Base-by-base conservation (phyloP, 2,797 vertebrate genomes). In the Anas bahamensis region DNA sequence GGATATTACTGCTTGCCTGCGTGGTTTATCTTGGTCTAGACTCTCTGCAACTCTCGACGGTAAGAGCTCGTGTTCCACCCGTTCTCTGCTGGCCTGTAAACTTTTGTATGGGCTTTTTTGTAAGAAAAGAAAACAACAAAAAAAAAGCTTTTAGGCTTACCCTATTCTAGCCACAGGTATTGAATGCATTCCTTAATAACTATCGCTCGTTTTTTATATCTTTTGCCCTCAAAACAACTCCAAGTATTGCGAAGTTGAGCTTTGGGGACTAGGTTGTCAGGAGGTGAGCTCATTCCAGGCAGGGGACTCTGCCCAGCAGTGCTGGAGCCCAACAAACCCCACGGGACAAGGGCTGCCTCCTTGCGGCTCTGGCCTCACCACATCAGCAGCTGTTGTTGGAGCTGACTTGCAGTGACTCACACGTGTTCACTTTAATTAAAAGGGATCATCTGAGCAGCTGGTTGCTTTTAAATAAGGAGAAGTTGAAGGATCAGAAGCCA, bases 1-100 rank as follows among this genome's bases (percentile, higher is more conserved):
- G 96, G 52, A 87, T 97, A 79, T 85, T 96, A 39, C 89, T 98
- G 72, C 79, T 98, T 37, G 76, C 96, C 80, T 97, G 97, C 76
- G 60, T 98, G 64, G 33, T 82, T 86, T 97, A 95, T 92, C 74
- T 98, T 87, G 95, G 90, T 33, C 55, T 93, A 39, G 53, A 93
- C 76, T 92, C 95, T 48, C 94, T 96, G 86, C 78, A 10, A 33
- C 64, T 90, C 55, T 70, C 93, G 21, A 95, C 56, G 98, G 98
- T 98, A 98, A 98, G 98, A 95, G 16, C 41, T 86, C 28, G 0
- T 50, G 52, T 93, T 86, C 89, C 74, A 26, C 48, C 63, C 41
- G 33, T 81, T 94, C 35, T 63, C 83, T 92, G 53, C 21, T 89
- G 76, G 65, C 44, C 57, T 92, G 18, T 46, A 70, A 66, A 73